Base-by-base conservation (phyloP, 2,797 vertebrate genomes). In the Melanotaenia parkinsoni region DNA sequence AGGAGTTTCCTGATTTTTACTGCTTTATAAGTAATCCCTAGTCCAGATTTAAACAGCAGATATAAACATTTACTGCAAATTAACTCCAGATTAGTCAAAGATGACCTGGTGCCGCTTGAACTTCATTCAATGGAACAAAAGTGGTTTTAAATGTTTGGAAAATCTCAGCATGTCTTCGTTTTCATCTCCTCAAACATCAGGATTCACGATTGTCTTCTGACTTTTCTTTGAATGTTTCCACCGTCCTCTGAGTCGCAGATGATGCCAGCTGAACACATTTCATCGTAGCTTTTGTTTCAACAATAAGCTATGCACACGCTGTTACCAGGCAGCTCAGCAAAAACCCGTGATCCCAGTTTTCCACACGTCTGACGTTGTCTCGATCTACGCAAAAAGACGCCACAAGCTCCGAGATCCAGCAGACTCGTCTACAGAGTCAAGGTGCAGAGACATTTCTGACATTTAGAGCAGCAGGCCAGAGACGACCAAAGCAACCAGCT, bases 291-390 rank as follows among this genome's bases (percentile, higher is more conserved):
- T 77, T 65, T 69, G 61, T 50, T 62, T 30, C 14, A 63, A 53
- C 74, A 22, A 32, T 40, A 1, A 86, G 79, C 87, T 90, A 89
- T 89, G 89, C 89, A 91, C 47, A 2, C 20, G 8, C 54, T 12
- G 54, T 16, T 26, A 22, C 5, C 20, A 22, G 70, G 22, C 3
- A 43, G 45, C 26, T 24, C 3, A 43, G 45, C 26, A 68, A 58
- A 38, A 70, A 24, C 62, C 33, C 5, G 0, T 40, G 76, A 84
- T 81, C 77, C 22, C 13, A 0, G 90, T 90, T 88, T 91, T 91
- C 90, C 90, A 66, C 59, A 22, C 0, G 14, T 43, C 38, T 53
- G 65, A 33, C 7, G 32, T 32, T 33, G 51, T 51, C 35, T 81
- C 54, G 1, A 14, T 11, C 28, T n/a, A 37, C 35, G 51, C 47